A percentile compares a stretch with the other conserved stretches of the same genome.
These are phyloP conservation scores for Otus sunia DNA, from an alignment of 2,113 vertebrate genomes.

Conservation along the genomic window DNA sequence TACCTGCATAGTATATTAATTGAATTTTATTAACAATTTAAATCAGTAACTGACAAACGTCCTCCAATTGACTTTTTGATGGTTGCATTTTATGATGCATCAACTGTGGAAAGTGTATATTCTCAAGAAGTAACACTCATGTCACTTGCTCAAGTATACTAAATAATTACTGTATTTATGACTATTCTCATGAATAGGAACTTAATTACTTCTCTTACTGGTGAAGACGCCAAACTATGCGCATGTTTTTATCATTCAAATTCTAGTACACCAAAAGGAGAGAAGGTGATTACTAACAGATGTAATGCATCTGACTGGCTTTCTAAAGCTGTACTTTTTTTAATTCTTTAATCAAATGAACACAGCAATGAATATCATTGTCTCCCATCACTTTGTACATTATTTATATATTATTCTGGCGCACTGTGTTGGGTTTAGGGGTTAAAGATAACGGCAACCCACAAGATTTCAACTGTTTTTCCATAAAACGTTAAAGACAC, in stretches of 20 bases:
- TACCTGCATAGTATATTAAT: neutral
- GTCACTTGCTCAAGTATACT: neutral
- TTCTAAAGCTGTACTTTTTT: neutral
- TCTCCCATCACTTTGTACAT: neutral
- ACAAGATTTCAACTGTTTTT: neutral
- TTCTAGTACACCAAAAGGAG: neutral
- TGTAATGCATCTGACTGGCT: neutral
- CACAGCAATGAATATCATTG: neutral
- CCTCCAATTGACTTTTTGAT: neutral
- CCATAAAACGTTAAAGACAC: neutral
- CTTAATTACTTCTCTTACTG: neutral
- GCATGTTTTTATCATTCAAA: neutral
- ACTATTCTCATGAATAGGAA: neutral
- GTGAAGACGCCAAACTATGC: neutral
- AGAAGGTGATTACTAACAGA: neutral
- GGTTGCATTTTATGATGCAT: neutral
- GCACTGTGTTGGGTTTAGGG: neutral
- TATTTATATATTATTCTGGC: neutral
- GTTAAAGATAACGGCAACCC: neutral
- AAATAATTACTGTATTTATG: neutral
- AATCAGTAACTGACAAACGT: neutral
- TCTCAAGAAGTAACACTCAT: neutral
- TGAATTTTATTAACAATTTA: neutral
- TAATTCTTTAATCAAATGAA: neutral
- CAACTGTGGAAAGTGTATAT: neutral